Percentiles rank a stretch among this genome's conserved stretches.
Evolutionary conservation across 2,888 invertebrate species (phyloP).

Genomic region (Cheilosia soror): DNA sequence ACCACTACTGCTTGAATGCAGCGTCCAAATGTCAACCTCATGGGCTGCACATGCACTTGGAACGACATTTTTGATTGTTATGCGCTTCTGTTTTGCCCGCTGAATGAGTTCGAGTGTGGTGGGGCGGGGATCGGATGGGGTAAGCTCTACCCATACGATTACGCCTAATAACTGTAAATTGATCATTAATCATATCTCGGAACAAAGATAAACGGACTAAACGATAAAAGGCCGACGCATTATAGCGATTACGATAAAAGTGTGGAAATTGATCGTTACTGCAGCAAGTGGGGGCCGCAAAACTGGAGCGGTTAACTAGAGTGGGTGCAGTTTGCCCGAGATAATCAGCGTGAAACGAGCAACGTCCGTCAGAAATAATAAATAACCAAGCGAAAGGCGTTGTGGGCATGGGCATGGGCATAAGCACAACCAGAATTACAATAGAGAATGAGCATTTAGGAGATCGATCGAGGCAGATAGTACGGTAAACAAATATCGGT

Average conservation of each 20-base stretch:
- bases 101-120: neutral
- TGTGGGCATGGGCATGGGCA: neutral
- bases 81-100: constrained; percentile 29
- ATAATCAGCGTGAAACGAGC: constrained; percentile 20
- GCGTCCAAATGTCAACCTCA: constrained; percentile 54
- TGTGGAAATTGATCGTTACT: constrained; percentile 37
- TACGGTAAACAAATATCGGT: constrained; percentile 8
- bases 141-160: neutral
- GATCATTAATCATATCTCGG: constrained; percentile 56
- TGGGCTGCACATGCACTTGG: constrained; percentile 48
- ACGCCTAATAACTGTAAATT: constrained; percentile 53
- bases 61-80: constrained; percentile 29
- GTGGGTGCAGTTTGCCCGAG: constrained; percentile 29
- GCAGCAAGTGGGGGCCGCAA: constrained; percentile 12
- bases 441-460: neutral
- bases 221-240: constrained; percentile 43
- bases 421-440: neutral
- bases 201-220: constrained; percentile 39
- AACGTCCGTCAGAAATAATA: constrained; percentile 3
- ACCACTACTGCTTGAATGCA: neutral
- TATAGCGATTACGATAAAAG: constrained; percentile 32
- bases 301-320: constrained; percentile 38
- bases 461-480: neutral
- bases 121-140: neutral
- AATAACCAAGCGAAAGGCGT: neutral